A percentile compares a stretch with the other conserved stretches of the same genome.
Conservation (phyloP, 1,140 invertebrate species). For the Calycopis cecrops region DNA sequence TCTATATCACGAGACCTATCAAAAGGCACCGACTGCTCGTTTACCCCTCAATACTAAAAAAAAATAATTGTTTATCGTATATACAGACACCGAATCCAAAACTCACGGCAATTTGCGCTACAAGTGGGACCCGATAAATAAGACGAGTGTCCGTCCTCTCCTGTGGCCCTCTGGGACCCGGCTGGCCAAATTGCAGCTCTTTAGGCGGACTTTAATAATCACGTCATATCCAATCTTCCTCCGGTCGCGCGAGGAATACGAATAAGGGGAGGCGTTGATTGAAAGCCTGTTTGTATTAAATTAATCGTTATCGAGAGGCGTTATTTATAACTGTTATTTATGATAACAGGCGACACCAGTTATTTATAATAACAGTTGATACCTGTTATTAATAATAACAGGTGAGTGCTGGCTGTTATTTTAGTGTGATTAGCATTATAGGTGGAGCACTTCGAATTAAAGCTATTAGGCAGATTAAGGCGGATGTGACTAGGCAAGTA, state of each 20-base stretch:
- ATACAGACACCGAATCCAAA: background rate
- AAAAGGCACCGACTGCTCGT: no score
- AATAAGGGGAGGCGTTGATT: constrained; percentile 44
- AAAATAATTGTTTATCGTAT: background rate
- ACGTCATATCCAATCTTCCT: constrained; percentile 70
- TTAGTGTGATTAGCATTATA: no score
- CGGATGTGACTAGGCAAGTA: no score
- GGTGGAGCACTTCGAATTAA: no score
- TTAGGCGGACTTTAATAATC: constrained; percentile 68
- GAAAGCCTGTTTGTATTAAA: constrained; percentile 27
- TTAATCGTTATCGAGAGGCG: constrained; percentile 1
- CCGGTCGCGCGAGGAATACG: constrained; percentile 50
- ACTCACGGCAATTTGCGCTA: background rate
- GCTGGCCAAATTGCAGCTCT: constrained; percentile 64
- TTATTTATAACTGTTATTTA: constrained; percentile 6
- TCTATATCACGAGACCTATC: no score
- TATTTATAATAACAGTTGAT: no score
- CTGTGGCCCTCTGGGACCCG: constrained; percentile 40
- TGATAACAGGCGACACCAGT: no score
- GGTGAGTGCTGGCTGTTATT: no score
- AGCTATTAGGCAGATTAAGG: no score
- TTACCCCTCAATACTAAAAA: no score
- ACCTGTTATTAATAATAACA: no score
- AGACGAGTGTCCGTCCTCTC: constrained; percentile 36
- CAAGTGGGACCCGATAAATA: constrained; percentile 52